Evolutionary conservation across 30 jellyfish, hydroid and myxozoan species (phyloP), one percentile per base, ranked within the genome.

Genomic region (Clytia hemisphaerica): DNA sequence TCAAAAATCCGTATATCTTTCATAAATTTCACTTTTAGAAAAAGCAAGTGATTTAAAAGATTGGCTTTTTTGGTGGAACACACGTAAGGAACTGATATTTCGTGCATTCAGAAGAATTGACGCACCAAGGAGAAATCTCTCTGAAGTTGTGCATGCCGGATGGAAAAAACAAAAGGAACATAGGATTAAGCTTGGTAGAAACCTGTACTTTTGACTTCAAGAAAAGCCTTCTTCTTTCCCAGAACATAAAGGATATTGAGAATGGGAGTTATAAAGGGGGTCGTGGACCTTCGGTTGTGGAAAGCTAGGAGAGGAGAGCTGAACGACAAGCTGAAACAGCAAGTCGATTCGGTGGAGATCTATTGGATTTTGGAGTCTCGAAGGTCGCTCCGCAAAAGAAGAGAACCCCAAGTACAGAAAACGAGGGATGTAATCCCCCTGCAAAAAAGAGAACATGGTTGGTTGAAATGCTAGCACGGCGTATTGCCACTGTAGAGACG

Each of bases 321-420:
- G 30, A 47, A 47, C 1, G 61, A 47, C 30, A 47, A 30, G 25
- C 30, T 4, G 61, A 47, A 4, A 47, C 61, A 2, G 61, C 61
- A 10, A 30, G 25, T 27, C 21, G 61, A 30, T 27, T 30, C 3
- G 61, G 61, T 30, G 30, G 5, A 30, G 61, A 47, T 3, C 30
- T 47, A 30, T 47, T 47, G 61, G 61, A 47, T 30, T 30, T 47
- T 47, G 61, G 61, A 18, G 61, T n/a, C n/a, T n/a, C n/a, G n/a
- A n/a, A n/a, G n/a, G n/a, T n/a, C n/a, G n/a, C n/a, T n/a, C n/a
- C n/a, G n/a, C n/a, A n/a, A n/a, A n/a, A n/a, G n/a, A n/a, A n/a
- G n/a, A n/a, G n/a, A n/a, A n/a, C n/a, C n/a, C n/a, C n/a, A n/a
- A n/a, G n/a, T n/a, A n/a, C n/a, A n/a, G n/a, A n/a, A n/a, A n/a